Conservation (phyloP, 2,113 vertebrate species). For the Callopanchax toddi region DNA sequence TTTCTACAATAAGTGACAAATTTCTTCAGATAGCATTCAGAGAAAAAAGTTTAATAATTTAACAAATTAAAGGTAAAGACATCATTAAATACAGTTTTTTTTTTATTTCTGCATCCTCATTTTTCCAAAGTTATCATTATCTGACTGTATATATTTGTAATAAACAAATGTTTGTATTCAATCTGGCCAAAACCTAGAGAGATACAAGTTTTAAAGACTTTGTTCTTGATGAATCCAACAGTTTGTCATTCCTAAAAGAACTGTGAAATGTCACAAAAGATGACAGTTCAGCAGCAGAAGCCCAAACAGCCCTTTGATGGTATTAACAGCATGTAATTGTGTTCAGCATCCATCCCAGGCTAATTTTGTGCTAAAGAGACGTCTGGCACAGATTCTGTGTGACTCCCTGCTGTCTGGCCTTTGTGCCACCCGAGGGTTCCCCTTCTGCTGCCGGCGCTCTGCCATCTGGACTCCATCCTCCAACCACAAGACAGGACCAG, state of each 20-base stretch:
- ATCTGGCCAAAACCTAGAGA: no score
- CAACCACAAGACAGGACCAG: slow-evolving; percentile 1
- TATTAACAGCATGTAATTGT: slow-evolving; percentile 45
- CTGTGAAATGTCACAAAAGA: slow-evolving; percentile 2
- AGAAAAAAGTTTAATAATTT: no score
- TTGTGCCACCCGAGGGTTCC: slow-evolving; percentile 31
- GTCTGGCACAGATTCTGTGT: slow-evolving; percentile 25
- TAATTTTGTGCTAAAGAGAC: slow-evolving; percentile 61
- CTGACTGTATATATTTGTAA: no score
- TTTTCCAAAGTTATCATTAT: no score
- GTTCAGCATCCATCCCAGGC: slow-evolving; percentile 37
- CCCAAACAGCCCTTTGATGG: slow-evolving; percentile 37
- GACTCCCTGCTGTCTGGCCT: slow-evolving; percentile 45
- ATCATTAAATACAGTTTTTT: no score
- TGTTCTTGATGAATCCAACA: background rate
- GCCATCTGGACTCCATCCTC: slow-evolving; percentile 59
- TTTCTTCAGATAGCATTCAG: no score
- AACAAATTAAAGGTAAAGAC: no score
- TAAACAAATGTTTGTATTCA: no score
- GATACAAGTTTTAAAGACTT: background rate
- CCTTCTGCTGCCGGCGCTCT: slow-evolving; percentile 51
- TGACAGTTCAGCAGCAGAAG: slow-evolving; percentile 4
- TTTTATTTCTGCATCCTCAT: no score
- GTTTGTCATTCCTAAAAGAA: background rate
- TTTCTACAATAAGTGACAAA: no score